phyloP scores from a whole-genome alignment of 2,888 invertebrate species.

The Magallana nippona region DNA sequence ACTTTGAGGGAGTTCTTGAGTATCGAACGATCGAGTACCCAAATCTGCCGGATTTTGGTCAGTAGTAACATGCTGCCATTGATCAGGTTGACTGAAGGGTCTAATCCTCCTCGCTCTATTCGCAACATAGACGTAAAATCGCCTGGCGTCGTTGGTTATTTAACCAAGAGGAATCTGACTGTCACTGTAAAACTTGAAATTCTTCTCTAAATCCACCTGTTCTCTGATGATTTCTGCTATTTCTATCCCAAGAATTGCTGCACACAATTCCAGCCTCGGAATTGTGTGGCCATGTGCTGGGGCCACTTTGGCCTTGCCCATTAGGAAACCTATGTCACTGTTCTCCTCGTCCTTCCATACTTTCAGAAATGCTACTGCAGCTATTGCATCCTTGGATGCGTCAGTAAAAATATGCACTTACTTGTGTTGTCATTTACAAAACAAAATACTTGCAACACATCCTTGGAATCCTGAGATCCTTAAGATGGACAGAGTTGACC shows the following conservation, averaged over 20 bases:
- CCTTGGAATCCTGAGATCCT: constrained; percentile 35
- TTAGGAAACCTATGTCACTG: constrained; percentile 24
- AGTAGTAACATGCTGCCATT: constrained; percentile 54
- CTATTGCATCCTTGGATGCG: constrained; percentile 50
- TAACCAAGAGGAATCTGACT: constrained; percentile 57
- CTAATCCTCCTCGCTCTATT: constrained; percentile 52
- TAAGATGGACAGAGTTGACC: constrained; percentile 45
- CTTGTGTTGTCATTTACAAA: neutral
- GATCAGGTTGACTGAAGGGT: constrained; percentile 38
- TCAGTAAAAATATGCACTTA: constrained; percentile 53
- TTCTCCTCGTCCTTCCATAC: neutral
- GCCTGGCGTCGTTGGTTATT: constrained; percentile 49
- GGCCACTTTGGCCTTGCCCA: constrained; percentile 59
- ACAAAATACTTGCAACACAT: constrained; percentile 14
- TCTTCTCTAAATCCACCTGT: constrained; percentile 42
- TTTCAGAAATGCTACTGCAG: constrained; percentile 39
- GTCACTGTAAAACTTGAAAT: constrained; percentile 52
- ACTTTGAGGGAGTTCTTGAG: constrained; percentile 32
- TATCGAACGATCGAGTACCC: constrained; percentile 46
- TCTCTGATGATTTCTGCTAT: constrained; percentile 46
- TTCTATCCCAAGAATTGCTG: constrained; percentile 56
- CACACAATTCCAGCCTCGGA: constrained; percentile 59
- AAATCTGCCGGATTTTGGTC: constrained; percentile 51
- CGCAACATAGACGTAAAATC: constrained; percentile 57
- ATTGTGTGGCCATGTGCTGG: constrained; percentile 54